Evolutionary conservation across 2,797 vertebrate genomes (phyloP), one percentile per base, ranked within the genome.

Genomic region (Sparidentex hasta): DNA sequence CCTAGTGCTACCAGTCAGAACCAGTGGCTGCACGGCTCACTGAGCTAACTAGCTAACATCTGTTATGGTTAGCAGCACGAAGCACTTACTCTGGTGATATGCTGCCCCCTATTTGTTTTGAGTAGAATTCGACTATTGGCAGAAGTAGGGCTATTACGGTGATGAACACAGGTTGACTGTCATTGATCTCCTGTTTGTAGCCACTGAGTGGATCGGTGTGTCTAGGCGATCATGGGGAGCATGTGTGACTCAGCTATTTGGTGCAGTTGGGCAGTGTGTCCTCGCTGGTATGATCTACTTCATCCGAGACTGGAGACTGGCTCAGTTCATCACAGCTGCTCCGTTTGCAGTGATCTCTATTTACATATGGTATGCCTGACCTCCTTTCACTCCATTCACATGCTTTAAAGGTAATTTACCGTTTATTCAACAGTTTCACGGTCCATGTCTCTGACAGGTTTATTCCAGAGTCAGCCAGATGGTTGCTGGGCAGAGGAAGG

Each of bases 381-480:
- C 54, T 6, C 25, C 14, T 23, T 65, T 25, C 23, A 41, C 2
- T 7, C 1, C 0, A 14, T 5, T 41, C 21, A 1, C 2, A 2
- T 44, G 14, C 11, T 70, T n/a, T 14, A 20, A 4, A 17, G 6
- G 0, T 56, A 20, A n/a, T 54, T 54, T 33, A 1, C 2, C 50
- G 7, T 9, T 14, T 48, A 14, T 16, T 64, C 9, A 65, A 18
- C 1, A 12, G 12, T 59, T 29, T 23, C 14, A 18, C 17, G 54
- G 23, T 51, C 8, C 12, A 13, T 43, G 17, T 76, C 79, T 52
- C 63, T 66, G 13, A 33, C 77, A 97, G 97, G 95, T 87, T 93
- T 47, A 86, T 98, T 41, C 97, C 96, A 6, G 97, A 97, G 78
- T 97, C 97, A 0, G 95, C 96, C 23, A 90, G 96, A 17, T 98